Evolutionary conservation across 1,140 invertebrate genomes (phyloP), one percentile per base, ranked within the genome.

Genomic region (Ctenoplectra terminalis): DNA sequence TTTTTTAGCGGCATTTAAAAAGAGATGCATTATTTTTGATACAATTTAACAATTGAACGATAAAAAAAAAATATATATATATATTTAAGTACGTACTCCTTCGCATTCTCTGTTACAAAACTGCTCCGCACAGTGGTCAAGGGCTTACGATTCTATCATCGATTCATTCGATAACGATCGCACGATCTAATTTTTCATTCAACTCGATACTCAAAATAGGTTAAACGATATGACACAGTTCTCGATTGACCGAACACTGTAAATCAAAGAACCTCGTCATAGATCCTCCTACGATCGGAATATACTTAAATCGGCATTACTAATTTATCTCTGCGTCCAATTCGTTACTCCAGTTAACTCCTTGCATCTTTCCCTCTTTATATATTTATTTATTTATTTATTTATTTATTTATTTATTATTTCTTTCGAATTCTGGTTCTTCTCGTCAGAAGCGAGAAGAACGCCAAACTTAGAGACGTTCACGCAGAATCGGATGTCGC

Each of bases 181-280:
- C 8, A 29, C 13, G 31, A 43, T 43, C 23, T 40, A 34, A 71
- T 52, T 79, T 79, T 61, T 61, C 56, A 29, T 61, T 52, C 76
- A 43, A 17, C 13, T 61, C 23, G 54, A 40, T 48, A 23, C 31
- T 40, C n/a, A 17, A 61, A 78, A 60, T 58, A 20, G 43, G 54
- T 78, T 71, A 40, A 70, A 50, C 17, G 56, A 9, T 20, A 17
- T 63, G 76, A 40, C 56, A 63, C 40, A 79, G 43, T 58, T 60
- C 17, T 46, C 50, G 29, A 26, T 17, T 40, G 48, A 20, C 17
- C n/a, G 43, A 34, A 29, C 31, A 8, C n/a, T 8, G 60, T n/a
- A 50, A 34, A 67, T 56, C 50, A 9, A 37, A 20, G 34, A 61
- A 61, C n/a, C 17, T 46, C 26, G 17, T 26, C 20, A 56, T 37